A percentile compares a stretch with the other conserved stretches of the same genome.
These are phyloP conservation scores for Euspilapteryx auroguttella DNA, from an alignment of 2,888 invertebrate genomes.

Conservation along the genomic window DNA sequence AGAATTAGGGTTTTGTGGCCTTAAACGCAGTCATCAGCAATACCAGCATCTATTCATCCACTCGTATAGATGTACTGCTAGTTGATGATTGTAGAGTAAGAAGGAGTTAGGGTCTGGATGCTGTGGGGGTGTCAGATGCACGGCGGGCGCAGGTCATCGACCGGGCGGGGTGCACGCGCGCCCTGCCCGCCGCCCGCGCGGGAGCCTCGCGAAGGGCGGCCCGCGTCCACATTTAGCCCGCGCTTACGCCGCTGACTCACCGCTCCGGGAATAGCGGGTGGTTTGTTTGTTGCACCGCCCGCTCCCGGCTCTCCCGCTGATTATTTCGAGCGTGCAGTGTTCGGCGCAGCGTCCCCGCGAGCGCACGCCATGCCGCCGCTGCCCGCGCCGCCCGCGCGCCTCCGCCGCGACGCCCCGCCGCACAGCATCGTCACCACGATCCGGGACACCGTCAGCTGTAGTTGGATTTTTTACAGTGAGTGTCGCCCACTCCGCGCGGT, in stretches of 20 bases:
- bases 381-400: slow-evolving; percentile 14
- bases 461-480: slow-evolving; percentile 78
- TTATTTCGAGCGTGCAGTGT: slow-evolving; percentile 43
- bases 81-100: too few species aligned
- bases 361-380: slow-evolving; percentile 28
- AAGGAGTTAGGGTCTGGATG: too few species aligned
- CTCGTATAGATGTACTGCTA: too few species aligned
- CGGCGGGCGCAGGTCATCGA: slow-evolving; percentile 56
- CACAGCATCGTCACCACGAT: slow-evolving; percentile 62
- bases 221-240: slow-evolving; percentile 57
- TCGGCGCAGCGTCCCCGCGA: slow-evolving; percentile 38
- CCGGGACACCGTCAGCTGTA: slow-evolving; percentile 70
- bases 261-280: slow-evolving; percentile 49
- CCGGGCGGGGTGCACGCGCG: slow-evolving; percentile 45
- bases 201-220: slow-evolving; percentile 56
- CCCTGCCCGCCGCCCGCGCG: slow-evolving; percentile 46
- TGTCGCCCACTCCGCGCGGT: slow-evolving; percentile 16
- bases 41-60: too few species aligned
- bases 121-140: too few species aligned
- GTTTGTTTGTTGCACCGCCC: slow-evolving; percentile 56
- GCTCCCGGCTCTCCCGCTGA: slow-evolving; percentile 47
- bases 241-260: slow-evolving; percentile 54
- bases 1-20: too few species aligned
- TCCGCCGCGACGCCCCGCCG: slow-evolving; percentile 56
- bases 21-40: too few species aligned